Conservation (phyloP, 2,797 vertebrate species). For the Cyprinella venusta region DNA sequence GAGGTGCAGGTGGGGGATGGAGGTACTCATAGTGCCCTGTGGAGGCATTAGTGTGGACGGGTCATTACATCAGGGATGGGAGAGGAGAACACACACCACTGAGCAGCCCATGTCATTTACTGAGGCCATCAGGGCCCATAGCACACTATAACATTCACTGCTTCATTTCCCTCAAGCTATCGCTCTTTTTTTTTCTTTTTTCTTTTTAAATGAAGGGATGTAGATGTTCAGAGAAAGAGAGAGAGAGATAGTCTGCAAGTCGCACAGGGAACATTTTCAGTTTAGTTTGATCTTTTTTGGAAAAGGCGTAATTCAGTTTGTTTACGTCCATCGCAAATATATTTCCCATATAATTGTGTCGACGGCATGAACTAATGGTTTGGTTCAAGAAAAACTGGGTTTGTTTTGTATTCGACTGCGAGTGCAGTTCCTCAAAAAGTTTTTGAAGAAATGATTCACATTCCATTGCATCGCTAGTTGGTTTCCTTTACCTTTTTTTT, state of each 20-base stretch:
- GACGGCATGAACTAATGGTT: constrained; percentile 26
- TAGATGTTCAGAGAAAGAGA: constrained; percentile 49
- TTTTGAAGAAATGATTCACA: constrained; percentile 8
- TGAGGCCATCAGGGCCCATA: constrained; percentile 64
- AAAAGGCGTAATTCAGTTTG: constrained; percentile 31
- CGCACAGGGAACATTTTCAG: constrained; percentile 51
- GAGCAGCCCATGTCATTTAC: constrained; percentile 66
- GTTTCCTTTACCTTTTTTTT: background rate
- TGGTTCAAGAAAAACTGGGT: background rate
- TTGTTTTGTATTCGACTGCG: background rate
- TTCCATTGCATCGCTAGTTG: background rate
- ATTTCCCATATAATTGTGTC: constrained; percentile 24
- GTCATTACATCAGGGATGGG: constrained; percentile 67
- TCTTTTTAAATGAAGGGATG: constrained; percentile 56
- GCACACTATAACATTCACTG: constrained; percentile 65
- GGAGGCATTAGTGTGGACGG: constrained; percentile 66
- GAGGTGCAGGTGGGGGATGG: constrained; percentile 59
- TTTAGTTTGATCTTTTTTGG: constrained; percentile 32
- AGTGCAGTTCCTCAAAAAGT: constrained; percentile 16
- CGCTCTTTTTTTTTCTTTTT: constrained; percentile 47
- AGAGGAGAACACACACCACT: constrained; percentile 63
- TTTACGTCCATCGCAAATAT: constrained; percentile 26
- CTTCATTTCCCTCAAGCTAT: constrained; percentile 63
- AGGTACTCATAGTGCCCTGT: constrained; percentile 62
- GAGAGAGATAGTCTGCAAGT: constrained; percentile 51